Evolutionary conservation across 92 coral and sea anemone species (phyloP), one percentile per base, ranked within the genome.

Genomic region (Bergia puertoricense): DNA sequence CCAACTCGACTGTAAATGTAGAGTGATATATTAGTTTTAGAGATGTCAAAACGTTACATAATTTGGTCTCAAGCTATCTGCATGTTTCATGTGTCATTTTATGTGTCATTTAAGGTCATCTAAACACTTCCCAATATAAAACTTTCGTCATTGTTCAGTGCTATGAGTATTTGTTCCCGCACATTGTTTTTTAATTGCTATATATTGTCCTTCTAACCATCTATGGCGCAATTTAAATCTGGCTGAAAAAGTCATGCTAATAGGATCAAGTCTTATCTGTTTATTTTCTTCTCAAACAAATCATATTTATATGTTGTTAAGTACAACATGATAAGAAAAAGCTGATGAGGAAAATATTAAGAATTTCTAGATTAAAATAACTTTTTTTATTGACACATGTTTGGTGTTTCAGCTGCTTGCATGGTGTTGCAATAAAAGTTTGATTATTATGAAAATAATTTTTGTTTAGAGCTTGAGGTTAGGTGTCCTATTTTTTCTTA

Each of bases 181-280:
- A 14, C 41, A 67, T 69, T 69, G 62, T 72, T 45, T 45, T 9
- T 36, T 71, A 84, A 84, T 46, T 48, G 78, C 68, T 84, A 10
- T 72, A 11, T 84, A 71, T 84, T 73, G 77, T 6, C 79, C n/a
- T 30, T 72, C 22, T 14, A 46, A 84, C 30, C 37, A 37, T 23
- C 46, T 73, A 18, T 50, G n/a, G 2, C 30, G 40, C 42, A 30
- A 30, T 30, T 62, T 66, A 13, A 30, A 79, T 23, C 9, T 36
- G 83, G 22, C 44, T 18, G 54, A 54, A 66, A 56, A 73, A 73
- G 57, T 37, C 51, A 67, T 18, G 75, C 3, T 16, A 51, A 42
- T 36, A 14, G 18, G 39, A 15, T 36, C 0, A 20, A 14, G 40
- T 2, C 30, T 79, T 48, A 30, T 79, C 68, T 22, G 41, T 44